A percentile compares a stretch with the other conserved stretches of the same genome.
phyloP scores from a whole-genome alignment of 2,888 invertebrate species.

The Ryuthela nishihirai region DNA sequence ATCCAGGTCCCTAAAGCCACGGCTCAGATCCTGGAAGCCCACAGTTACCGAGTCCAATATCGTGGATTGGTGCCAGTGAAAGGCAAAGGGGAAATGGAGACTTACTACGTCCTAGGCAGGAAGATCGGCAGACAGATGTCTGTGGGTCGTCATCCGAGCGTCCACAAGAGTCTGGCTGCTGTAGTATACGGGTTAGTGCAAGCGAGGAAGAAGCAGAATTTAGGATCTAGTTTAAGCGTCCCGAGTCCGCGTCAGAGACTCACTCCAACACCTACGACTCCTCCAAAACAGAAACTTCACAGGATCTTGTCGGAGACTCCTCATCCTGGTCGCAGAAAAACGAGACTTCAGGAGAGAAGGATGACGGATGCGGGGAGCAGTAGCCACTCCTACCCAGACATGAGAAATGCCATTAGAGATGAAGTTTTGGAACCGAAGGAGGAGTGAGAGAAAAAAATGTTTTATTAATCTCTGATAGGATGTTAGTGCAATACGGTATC shows the following conservation, averaged over 20 bases:
- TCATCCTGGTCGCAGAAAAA: slow-evolving; percentile 31
- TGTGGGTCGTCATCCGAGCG: slow-evolving; percentile 61
- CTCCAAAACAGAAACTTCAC: slow-evolving; percentile 35
- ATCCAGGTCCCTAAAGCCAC: slow-evolving; percentile 61
- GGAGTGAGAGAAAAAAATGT: no score
- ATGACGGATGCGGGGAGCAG: slow-evolving; percentile 37
- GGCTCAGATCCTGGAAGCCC: slow-evolving; percentile 65
- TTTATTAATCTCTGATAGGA: no score
- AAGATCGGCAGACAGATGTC: slow-evolving; percentile 38
- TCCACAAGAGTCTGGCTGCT: slow-evolving; percentile 73
- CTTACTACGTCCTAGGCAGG: slow-evolving; percentile 76
- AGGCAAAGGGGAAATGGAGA: slow-evolving; percentile 93
- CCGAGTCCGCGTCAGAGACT: slow-evolving; percentile 27
- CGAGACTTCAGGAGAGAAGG: slow-evolving; percentile 29
- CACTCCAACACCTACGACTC: slow-evolving; percentile 20
- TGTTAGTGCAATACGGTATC: no score
- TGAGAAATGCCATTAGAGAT: slow-evolving; percentile 30
- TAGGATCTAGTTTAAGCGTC: slow-evolving; percentile 39
- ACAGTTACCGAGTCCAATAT: slow-evolving; percentile 68
- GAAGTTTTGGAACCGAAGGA: no score
- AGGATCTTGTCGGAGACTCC: slow-evolving; percentile 41
- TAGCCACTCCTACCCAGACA: slow-evolving; percentile 37
- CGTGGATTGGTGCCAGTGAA: slow-evolving; percentile 88
- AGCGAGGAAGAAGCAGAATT: slow-evolving; percentile 64
- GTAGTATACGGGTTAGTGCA: slow-evolving; percentile 87